Base-by-base conservation (phyloP, 2,888 invertebrate species). In the Pristionchus maxplancki region DNA sequence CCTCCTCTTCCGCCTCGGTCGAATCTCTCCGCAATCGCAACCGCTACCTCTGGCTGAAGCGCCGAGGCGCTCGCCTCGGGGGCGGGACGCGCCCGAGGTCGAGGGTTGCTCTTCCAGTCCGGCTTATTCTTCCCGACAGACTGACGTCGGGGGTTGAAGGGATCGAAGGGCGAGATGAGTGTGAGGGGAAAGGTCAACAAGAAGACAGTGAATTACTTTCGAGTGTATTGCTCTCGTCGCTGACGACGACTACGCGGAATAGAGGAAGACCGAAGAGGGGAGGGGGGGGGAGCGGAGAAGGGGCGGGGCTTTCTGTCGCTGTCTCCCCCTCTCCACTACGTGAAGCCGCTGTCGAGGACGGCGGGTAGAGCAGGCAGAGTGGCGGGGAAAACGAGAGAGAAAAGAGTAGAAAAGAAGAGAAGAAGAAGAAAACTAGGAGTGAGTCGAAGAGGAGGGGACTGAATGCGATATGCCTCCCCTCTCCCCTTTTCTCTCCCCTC, bases 381-480 rank as follows among this genome's bases (percentile, higher is more conserved):
- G 53, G 5, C 53, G n/a, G 40, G n/a, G 15, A 31, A 37, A 48
- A 28, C 24, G 82, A 53, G 31, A 82, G 82, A 53, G 50, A 82
- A 28, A 82, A 53, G 31, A 34, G 82, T 28, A 50, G 82, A 82
- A 44, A 50, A 44, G n/a, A n/a, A 17, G 48, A 31, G 24, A 81
- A 24, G 53, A 48, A 17, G 48, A 48, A 48, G 81, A 50, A 28
- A 48, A 24, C 31, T 37, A 81, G 74, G 31, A 31, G 24, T 17
- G 28, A 28, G 40, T 50, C 31, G 82, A 53, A 40, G 48, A 31
- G 34, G 82, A n/a, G 53, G 82, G 82, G 53, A 17, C 31, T 50
- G 82, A 78, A 78, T 78, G 74, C 74, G 74, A 78, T 78, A 78
- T 78, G 44, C 74, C 71, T 71, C 71, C 40, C 24, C 62, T 20